Evolutionary conservation across 2,888 invertebrate species (phyloP), one percentile per base, ranked within the genome.

Genomic region (Melangyna quadrimaculata): DNA sequence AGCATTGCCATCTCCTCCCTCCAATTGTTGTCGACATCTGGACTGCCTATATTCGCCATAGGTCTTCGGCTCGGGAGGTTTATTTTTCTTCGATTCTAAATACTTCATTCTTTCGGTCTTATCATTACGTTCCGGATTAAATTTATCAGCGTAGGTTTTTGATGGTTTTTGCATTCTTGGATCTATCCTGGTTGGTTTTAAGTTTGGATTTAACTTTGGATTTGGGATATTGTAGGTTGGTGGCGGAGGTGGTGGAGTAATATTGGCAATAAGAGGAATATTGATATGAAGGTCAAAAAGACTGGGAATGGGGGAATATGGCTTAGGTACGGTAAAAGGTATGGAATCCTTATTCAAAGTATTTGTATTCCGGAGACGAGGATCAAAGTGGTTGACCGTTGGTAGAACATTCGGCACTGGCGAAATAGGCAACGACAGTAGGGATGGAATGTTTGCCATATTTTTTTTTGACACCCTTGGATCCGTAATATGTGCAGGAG

Each of bases 41-140:
- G 90, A 90, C 78, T 90, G 88, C 12, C 88, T 88, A 74, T 90
- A 89, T 86, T 91, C 91, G 0, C 88, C 87, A 75, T 91, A 91
- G 0, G 91, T 91, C 3, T 88, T 87, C 3, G 91, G 90, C 19
- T 87, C 88, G 12, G 55, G 48, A 1, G 81, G 73, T 77, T 89
- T 89, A 17, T 88, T 87, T 67, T 88, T 89, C 70, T 89, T 89
- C 0, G 90, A 88, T 69, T 90, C 89, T 2, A 89, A 87, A 77
- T 90, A 90, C 70, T 89, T 89, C 45, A 88, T 86, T 57, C 89
- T 86, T 79, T 90, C 90, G 0, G 88, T 88, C 65, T 89, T 88
- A 53, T 90, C 89, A 83, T 90, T 90, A 2, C 89, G 73, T 12
- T 87, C 27, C 3, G 89, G 88, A 70, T 87, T 89, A 65, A 90